Percentiles rank a stretch among this genome's conserved stretches.
Conservation (phyloP, 2,888 invertebrate species). For the Nomada fucata region DNA sequence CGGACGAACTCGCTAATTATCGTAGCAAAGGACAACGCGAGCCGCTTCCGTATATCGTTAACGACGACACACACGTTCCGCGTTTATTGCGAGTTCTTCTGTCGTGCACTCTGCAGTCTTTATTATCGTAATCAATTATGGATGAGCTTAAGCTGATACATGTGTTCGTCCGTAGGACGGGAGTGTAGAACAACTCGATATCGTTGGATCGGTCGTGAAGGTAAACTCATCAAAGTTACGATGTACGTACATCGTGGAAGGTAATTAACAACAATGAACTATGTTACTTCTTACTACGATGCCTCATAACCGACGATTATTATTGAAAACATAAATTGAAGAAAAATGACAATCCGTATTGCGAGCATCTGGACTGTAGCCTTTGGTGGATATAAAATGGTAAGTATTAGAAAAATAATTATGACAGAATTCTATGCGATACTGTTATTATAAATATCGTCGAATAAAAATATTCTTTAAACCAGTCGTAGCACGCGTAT, state of each 20-base stretch:
- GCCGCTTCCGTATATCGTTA: conserved; percentile 44
- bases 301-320: background rate
- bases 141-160: conserved; percentile 27
- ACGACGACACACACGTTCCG: conserved; percentile 38
- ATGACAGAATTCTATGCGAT: too few species aligned
- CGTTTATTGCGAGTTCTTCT: conserved; percentile 32
- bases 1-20: conserved; percentile 30
- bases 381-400: background rate
- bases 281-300: background rate
- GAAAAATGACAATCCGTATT: background rate
- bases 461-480: too few species aligned
- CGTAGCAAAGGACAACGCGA: conserved; percentile 22
- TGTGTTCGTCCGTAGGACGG: conserved; percentile 12
- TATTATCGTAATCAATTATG: conserved; percentile 51
- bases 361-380: background rate
- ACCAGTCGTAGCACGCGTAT: too few species aligned
- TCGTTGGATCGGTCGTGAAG: conserved; percentile 8
- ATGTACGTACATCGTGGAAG: background rate
- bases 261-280: conserved; percentile 22
- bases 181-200: conserved; percentile 15
- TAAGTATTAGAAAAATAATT: too few species aligned
- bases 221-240: conserved; percentile 9
- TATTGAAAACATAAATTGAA: background rate
- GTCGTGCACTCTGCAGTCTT: conserved; percentile 8
- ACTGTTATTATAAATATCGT: too few species aligned